phyloP scores from a whole-genome alignment of 2,113 vertebrate genomes.

The Globicephala melas region DNA sequence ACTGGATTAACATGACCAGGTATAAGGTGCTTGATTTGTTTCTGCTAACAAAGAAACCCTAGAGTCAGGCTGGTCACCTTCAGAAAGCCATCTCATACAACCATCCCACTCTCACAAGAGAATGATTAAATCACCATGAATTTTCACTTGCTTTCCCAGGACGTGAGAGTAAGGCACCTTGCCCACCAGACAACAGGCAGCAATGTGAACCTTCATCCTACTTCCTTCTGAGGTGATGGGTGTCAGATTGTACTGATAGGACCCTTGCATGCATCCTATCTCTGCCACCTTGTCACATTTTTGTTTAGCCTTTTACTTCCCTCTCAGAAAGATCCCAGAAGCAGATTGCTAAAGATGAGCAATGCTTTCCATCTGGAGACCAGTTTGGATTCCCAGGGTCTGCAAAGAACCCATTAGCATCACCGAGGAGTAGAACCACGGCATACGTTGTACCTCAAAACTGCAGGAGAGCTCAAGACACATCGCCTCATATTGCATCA shows the following conservation, averaged over 20 bases:
- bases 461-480: slow-evolving; percentile 86
- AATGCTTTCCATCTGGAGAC: background rate
- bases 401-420: background rate
- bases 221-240: too few species aligned
- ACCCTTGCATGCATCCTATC: accelerated
- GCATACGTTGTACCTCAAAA: slow-evolving; percentile 84
- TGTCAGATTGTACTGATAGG: background rate
- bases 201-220: too few species aligned
- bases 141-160: background rate
- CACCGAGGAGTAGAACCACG: background rate
- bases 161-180: background rate
- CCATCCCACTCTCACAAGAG: background rate
- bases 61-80: background rate
- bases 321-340: background rate
- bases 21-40: background rate
- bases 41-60: background rate
- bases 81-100: background rate
- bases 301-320: background rate
- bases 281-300: background rate
- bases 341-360: background rate
- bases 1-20: too few species aligned
- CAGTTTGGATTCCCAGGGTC: background rate
- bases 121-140: background rate
- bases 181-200: background rate
- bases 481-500: slow-evolving; percentile 85